phyloP scores from a whole-genome alignment of 2,113 vertebrate species.

The Ranitomeya imitator region DNA sequence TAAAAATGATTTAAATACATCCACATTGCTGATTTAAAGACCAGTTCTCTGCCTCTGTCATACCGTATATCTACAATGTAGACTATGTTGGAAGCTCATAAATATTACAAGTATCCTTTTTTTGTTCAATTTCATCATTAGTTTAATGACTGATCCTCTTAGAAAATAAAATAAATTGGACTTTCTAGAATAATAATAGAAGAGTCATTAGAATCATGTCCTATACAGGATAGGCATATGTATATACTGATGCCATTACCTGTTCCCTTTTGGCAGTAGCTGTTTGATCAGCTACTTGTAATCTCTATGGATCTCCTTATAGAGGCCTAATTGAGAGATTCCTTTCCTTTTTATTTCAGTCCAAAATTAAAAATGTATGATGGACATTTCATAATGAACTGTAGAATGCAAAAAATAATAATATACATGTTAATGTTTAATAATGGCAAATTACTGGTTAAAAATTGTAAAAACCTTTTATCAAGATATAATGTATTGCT shows the following conservation, averaged over 20 bases:
- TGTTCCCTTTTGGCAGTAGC: constrained; percentile 80
- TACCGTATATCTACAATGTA: constrained; percentile 1
- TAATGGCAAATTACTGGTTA: neutral
- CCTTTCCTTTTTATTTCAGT: constrained; percentile 81
- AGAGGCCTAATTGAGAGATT: constrained; percentile 80
- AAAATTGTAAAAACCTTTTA: neutral
- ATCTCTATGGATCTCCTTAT: constrained; percentile 83
- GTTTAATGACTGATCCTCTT: constrained; percentile 30
- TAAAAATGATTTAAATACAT: neutral
- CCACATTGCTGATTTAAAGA: neutral
- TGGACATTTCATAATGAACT: constrained; percentile 84
- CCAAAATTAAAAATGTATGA: constrained; percentile 82
- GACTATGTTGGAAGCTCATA: neutral
- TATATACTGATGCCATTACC: constrained; percentile 57
- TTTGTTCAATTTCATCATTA: constrained; percentile 38
- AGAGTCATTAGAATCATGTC: constrained; percentile 19
- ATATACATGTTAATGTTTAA: constrained; percentile 60
- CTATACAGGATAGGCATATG: constrained; percentile 8
- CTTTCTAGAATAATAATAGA: constrained; percentile 34
- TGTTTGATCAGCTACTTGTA: constrained; percentile 78
- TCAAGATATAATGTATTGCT: neutral
- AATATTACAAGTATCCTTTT: constrained; percentile 7
- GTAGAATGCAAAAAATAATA: constrained; percentile 84
- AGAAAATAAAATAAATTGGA: constrained; percentile 33
- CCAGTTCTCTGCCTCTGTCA: neutral